Conservation (phyloP, 2,113 vertebrate genomes). For the Bufo bufo region DNA sequence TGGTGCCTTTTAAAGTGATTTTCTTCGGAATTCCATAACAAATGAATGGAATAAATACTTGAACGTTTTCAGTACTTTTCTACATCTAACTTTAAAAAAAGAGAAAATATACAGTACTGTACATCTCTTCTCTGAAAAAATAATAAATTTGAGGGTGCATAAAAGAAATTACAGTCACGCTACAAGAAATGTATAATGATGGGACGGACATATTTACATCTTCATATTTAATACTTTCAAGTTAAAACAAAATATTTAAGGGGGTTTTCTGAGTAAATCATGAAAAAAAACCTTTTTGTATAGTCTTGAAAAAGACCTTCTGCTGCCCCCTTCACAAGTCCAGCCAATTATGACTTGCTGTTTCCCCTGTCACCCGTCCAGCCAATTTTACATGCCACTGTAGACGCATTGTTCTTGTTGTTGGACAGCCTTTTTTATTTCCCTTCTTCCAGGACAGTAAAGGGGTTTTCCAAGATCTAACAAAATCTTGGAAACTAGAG, state of each 20-base stretch:
- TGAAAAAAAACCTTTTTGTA: too few relatives aligned
- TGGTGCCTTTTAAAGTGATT: conserved; percentile 45
- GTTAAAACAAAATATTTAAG: not conserved
- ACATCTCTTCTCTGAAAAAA: conserved; percentile 7
- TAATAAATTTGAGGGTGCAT: not conserved
- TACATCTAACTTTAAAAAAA: not conserved
- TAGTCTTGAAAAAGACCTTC: too few relatives aligned
- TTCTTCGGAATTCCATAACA: conserved; percentile 28
- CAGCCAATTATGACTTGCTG: too few relatives aligned
- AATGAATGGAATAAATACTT: conserved; percentile 47
- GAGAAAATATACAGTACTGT: not conserved
- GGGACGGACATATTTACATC: not conserved
- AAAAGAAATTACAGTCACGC: not conserved
- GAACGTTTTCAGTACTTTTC: conserved; percentile 30
- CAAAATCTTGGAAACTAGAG: too few relatives aligned
- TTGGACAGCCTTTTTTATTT: too few relatives aligned
- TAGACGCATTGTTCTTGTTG: too few relatives aligned
- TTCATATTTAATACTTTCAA: not conserved
- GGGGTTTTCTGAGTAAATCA: not conserved
- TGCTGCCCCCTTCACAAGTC: too few relatives aligned
- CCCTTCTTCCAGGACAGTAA: too few relatives aligned
- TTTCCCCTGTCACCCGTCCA: too few relatives aligned
- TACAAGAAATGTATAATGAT: not conserved
- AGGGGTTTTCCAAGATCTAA: too few relatives aligned
- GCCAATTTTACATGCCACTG: too few relatives aligned